Conservation (phyloP, 2,888 invertebrate genomes). For the Melinaea menophilus region DNA sequence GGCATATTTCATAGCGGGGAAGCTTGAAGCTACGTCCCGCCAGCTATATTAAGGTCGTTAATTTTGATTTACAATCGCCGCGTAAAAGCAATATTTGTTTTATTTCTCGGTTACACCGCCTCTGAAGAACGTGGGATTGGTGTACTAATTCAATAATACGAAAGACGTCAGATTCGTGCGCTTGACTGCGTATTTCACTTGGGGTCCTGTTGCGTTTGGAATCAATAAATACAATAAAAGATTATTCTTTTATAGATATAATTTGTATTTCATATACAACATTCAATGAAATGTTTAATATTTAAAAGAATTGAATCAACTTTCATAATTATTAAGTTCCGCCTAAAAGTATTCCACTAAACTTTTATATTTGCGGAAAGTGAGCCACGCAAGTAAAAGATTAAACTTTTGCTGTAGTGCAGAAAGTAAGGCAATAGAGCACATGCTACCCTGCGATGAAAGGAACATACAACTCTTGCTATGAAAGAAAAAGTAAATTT, state of each 20-base stretch:
- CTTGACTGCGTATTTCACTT: slow-evolving; percentile 52
- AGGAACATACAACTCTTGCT: slow-evolving; percentile 41
- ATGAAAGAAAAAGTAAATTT: slow-evolving; percentile 67
- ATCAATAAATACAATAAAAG: slow-evolving; percentile 25
- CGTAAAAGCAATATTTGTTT: slow-evolving; percentile 78
- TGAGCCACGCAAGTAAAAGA: slow-evolving; percentile 54
- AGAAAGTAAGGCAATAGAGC: slow-evolving; percentile 56
- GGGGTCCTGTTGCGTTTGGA: slow-evolving; percentile 36
- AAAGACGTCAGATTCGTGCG: slow-evolving; percentile 54
- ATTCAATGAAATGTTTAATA: no score
- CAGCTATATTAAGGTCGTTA: slow-evolving; percentile 77
- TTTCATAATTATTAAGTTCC: no score
- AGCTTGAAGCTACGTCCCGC: slow-evolving; percentile 69
- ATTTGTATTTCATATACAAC: no score
- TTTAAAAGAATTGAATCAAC: no score
- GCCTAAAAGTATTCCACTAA: no score
- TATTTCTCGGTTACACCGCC: slow-evolving; percentile 67
- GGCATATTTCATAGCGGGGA: slow-evolving; percentile 75
- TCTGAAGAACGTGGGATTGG: slow-evolving; percentile 66
- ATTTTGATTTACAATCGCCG: slow-evolving; percentile 77
- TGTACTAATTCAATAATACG: slow-evolving; percentile 56
- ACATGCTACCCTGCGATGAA: slow-evolving; percentile 56
- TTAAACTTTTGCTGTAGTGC: slow-evolving; percentile 40
- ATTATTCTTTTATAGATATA: no score
- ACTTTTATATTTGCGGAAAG: slow-evolving; percentile 33